These are phyloP conservation scores for Chaetorhynchus papuensis DNA, from an alignment of 2,113 vertebrate species.

Conservation along the genomic window DNA sequence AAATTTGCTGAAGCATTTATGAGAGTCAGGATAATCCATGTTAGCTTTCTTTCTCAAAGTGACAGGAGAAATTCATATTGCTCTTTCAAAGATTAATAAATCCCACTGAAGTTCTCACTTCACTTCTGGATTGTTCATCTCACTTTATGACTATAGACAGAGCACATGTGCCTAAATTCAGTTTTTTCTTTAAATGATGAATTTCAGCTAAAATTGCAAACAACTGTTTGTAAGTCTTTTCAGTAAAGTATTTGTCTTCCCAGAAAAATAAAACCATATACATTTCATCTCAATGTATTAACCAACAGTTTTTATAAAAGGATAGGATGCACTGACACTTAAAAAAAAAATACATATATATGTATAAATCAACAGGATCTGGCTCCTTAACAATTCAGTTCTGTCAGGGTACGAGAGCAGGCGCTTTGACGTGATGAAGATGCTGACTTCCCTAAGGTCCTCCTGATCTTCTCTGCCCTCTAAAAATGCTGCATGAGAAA, in stretches of 20 bases:
- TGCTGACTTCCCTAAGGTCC: constrained; percentile 6
- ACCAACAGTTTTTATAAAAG: not conserved
- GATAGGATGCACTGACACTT: not conserved
- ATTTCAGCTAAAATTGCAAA: not conserved
- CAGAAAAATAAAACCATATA: not conserved
- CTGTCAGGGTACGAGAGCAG: not conserved
- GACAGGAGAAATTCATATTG: not conserved
- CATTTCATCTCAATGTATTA: not conserved
- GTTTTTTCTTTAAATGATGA: not conserved
- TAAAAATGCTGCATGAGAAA: constrained; percentile 32
- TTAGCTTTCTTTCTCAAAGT: not conserved
- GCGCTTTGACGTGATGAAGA: not conserved
- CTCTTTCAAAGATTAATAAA: not conserved
- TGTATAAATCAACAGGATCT: not conserved
- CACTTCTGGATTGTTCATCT: not conserved
- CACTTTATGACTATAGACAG: not conserved
- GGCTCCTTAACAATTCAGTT: not conserved
- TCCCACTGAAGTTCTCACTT: not conserved
- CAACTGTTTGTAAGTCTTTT: not conserved
- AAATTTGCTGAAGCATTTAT: not conserved
- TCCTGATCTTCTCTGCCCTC: constrained; percentile 45
- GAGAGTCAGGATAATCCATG: not conserved
- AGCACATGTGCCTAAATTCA: not conserved
- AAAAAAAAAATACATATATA: not conserved
- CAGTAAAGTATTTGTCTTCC: not conserved